Evolutionary conservation across 2,797 vertebrate species (phyloP).

Genomic region (Glossophaga mutica): DNA sequence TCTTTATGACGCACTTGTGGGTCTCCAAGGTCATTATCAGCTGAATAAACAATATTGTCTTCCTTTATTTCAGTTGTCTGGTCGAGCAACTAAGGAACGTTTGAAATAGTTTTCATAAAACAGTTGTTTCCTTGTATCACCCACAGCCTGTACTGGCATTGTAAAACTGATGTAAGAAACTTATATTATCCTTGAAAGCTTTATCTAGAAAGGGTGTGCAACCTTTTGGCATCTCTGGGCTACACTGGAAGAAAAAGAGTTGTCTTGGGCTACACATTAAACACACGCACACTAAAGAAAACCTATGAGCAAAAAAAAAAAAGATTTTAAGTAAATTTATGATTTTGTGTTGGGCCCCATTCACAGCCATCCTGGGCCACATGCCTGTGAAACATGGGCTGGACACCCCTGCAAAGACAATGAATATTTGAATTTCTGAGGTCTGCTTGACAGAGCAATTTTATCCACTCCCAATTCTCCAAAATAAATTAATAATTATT

Average conservation of each 20-base stretch:
- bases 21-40: not conserved
- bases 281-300: too few species aligned
- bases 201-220: too few species aligned
- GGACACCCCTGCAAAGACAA: not conserved
- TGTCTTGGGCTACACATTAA: too few species aligned
- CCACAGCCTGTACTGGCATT: not conserved
- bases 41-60: not conserved
- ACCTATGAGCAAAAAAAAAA: too few species aligned
- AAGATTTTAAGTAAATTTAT: too few species aligned
- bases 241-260: too few species aligned
- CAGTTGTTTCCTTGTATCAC: not conserved
- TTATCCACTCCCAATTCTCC: not conserved
- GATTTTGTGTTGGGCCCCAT: too few species aligned
- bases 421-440: not conserved
- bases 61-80: not conserved
- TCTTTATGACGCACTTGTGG: not conserved
- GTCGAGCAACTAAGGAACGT: not conserved
- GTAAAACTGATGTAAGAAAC: not conserved
- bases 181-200: not conserved
- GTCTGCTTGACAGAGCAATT: not conserved
- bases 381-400: too few species aligned
- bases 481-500: not conserved
- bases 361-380: too few species aligned
- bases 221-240: too few species aligned
- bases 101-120: not conserved